Percentiles rank a stretch among this genome's conserved stretches.
Conservation (phyloP, 2,888 invertebrate genomes). For the Vannuccia rotundouncinata region DNA sequence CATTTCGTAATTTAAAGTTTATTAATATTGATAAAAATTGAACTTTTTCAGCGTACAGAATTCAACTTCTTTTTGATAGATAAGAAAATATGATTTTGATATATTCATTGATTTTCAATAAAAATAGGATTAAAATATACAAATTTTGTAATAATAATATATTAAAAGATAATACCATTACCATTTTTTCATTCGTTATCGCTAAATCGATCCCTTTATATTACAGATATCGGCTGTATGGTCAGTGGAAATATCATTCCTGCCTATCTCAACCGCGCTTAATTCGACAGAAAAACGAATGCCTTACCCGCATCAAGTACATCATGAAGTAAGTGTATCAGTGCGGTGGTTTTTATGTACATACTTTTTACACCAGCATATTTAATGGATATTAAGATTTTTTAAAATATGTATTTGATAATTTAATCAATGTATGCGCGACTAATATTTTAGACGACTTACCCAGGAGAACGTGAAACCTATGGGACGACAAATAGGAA, state of each 20-base stretch:
- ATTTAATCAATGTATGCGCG: not conserved
- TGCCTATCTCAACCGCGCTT: conserved; percentile 74
- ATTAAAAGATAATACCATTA: too few relatives aligned
- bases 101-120: too few relatives aligned
- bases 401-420: not conserved
- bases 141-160: too few relatives aligned
- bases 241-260: conserved; percentile 89
- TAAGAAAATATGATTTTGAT: too few relatives aligned
- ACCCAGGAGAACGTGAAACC: conserved; percentile 97
- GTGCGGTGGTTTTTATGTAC: too few relatives aligned
- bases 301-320: conserved; percentile 82
- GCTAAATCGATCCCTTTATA: too few relatives aligned
- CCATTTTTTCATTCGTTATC: too few relatives aligned
- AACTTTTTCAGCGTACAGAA: too few relatives aligned
- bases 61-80: too few relatives aligned
- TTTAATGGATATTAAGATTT: not conserved
- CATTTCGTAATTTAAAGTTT: too few relatives aligned
- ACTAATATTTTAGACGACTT: conserved; percentile 55
- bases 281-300: conserved; percentile 74
- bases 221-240: conserved; percentile 75
- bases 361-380: not conserved
- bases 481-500: conserved; percentile 87
- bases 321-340: conserved; percentile 80
- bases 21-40: too few relatives aligned
- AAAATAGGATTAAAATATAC: too few relatives aligned